phyloP scores from a whole-genome alignment of 2,888 invertebrate genomes.

The Anorthoa munda region DNA sequence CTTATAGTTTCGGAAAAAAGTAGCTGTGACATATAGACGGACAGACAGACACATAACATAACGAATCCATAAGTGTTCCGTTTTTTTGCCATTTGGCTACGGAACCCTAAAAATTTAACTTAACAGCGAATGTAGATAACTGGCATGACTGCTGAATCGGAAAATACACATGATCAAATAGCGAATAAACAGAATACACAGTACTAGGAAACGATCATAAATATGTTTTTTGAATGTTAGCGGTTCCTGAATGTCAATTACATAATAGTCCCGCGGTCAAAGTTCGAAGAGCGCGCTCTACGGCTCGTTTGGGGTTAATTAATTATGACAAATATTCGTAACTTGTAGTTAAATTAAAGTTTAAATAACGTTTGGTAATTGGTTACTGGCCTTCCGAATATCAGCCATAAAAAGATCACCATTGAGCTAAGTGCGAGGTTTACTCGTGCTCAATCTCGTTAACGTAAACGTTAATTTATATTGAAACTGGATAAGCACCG shows the following conservation, averaged over 20 bases:
- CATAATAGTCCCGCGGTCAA: conserved; percentile 46
- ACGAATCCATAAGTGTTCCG: too few relatives aligned
- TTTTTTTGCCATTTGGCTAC: too few relatives aligned
- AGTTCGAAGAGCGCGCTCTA: conserved; percentile 35
- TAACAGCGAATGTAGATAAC: neutral
- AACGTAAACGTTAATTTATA: too few relatives aligned
- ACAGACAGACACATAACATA: too few relatives aligned
- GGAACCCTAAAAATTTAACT: neutral
- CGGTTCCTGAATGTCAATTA: conserved; percentile 49
- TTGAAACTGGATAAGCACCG: too few relatives aligned
- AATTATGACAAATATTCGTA: conserved; percentile 21
- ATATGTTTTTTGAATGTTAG: conserved; percentile 30
- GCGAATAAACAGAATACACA: conserved; percentile 24
- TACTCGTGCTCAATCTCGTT: too few relatives aligned
- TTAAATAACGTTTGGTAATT: neutral
- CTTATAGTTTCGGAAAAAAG: too few relatives aligned
- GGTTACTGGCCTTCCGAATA: neutral
- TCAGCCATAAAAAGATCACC: neutral
- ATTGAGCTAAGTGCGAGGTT: neutral
- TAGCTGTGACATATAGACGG: too few relatives aligned
- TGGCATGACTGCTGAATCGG: neutral
- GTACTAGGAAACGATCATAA: conserved; percentile 30
- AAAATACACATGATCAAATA: conserved; percentile 22
- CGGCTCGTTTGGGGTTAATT: conserved; percentile 30
- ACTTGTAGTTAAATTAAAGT: neutral